phyloP scores from a whole-genome alignment of 64 coral and sea anemone species.

The Stichodactyla helianthus region DNA sequence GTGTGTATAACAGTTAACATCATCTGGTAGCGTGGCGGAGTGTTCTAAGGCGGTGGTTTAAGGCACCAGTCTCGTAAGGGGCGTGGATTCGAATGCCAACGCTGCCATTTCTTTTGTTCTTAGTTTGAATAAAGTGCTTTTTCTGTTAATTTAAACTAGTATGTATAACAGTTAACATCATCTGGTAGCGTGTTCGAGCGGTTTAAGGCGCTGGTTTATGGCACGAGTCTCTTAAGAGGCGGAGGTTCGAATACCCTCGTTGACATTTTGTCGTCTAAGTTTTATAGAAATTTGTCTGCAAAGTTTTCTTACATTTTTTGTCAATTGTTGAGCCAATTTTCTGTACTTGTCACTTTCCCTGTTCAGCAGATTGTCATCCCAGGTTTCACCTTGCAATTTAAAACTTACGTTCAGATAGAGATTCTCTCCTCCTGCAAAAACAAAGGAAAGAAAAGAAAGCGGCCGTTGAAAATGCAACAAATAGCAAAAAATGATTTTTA shows the following conservation, averaged over 20 bases:
- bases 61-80: constrained; percentile 11
- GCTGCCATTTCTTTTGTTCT: not conserved
- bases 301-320: not conserved
- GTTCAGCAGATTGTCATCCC: not conserved
- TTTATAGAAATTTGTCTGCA: too few relatives aligned
- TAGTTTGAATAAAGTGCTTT: too few relatives aligned
- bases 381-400: not conserved
- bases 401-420: not conserved
- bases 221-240: not conserved
- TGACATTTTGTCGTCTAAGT: too few relatives aligned
- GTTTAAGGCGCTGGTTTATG: too few relatives aligned
- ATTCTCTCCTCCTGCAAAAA: not conserved
- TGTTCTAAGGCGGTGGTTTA: constrained; percentile 8
- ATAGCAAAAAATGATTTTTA: too few relatives aligned
- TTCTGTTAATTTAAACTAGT: too few relatives aligned
- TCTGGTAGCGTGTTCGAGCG: not conserved
- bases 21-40: constrained; percentile 7
- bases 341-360: not conserved
- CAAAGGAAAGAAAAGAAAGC: not conserved
- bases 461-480: too few relatives aligned
- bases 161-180: too few relatives aligned
- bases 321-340: not conserved
- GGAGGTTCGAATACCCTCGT: not conserved
- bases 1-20: too few relatives aligned
- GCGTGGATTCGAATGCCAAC: constrained; percentile 2